Base-by-base conservation (phyloP, 2,797 vertebrate genomes). In the Allobates femoralis region DNA sequence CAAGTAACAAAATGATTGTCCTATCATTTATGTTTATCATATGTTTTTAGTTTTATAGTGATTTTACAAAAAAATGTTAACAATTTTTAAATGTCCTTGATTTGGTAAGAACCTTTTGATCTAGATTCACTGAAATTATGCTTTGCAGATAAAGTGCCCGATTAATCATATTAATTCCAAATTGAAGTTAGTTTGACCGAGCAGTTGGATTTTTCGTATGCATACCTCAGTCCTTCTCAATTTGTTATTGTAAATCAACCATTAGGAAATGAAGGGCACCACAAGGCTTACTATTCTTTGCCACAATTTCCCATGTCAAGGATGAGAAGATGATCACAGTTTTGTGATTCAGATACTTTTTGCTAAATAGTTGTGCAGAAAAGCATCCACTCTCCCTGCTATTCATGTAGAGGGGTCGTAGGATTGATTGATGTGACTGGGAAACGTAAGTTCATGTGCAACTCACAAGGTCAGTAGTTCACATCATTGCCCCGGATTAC, bases 381-480 rank as follows among this genome's bases (percentile, higher is more conserved):
- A 80, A 85, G 71, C 58, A 74, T 66, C 71, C 79, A 55, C 83
- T 69, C 77, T 88, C 60, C 51, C 26, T 67, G 85, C 86, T 81
- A 88, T 88, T 88, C 86, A 88, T 85, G 56, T 66, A 19, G 34
- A 81, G 79, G 78, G 86, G 86, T 71, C 86, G 85, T 60, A 46
- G 71, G 78, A 88, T 85, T 88, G 86, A 88, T 88, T 88, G 34
- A 88, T 88, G 82, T 81, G 86, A 88, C 83, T 88, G 86, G 86
- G 86, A 88, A 88, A 81, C 58, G 14, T 85, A 88, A 88, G 86
- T 88, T 88, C 86, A 88, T 85, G 86, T 88, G 84, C 83, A 88
- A 88, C 86, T 81, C 86, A 81, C 83, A 85, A 88, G 86, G 86
- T 88, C 83, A 88, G 76, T 85, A 88, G 86, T 88, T 88, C 86